Conservation (phyloP, 2,797 vertebrate genomes). For the Pseudochromis fuscus region DNA sequence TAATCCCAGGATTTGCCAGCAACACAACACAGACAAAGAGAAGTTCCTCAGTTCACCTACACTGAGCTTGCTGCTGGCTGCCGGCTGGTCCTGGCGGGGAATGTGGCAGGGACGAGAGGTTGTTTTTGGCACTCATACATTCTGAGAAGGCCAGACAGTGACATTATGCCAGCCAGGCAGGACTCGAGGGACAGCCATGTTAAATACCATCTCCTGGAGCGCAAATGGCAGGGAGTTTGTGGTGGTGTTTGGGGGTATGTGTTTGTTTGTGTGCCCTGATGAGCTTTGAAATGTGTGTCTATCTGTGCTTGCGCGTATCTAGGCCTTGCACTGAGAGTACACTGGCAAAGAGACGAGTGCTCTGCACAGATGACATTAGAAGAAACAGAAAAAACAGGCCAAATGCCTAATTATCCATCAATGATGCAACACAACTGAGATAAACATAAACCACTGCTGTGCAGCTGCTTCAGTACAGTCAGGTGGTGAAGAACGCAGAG, state of each 20-base stretch:
- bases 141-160: slow-evolving; percentile 80
- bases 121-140: slow-evolving; percentile 73
- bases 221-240: slow-evolving; percentile 74
- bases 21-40: slow-evolving; percentile 26
- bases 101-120: slow-evolving; percentile 50
- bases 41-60: slow-evolving; percentile 48
- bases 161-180: slow-evolving; percentile 76
- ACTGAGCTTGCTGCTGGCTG: slow-evolving; percentile 45
- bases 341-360: slow-evolving; percentile 32
- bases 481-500: slow-evolving; percentile 18
- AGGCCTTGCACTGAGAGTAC: slow-evolving; percentile 12
- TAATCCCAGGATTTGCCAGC: slow-evolving; percentile 20
- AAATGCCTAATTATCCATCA: slow-evolving; percentile 71
- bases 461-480: slow-evolving; percentile 14
- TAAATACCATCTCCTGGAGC: slow-evolving; percentile 81
- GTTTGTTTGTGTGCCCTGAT: slow-evolving; percentile 51
- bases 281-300: slow-evolving; percentile 44
- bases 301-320: slow-evolving; percentile 27
- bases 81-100: slow-evolving; percentile 51
- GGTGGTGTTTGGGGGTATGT: slow-evolving; percentile 48
- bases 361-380: slow-evolving; percentile 58
- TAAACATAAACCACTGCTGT: slow-evolving; percentile 40
- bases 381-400: slow-evolving; percentile 43
- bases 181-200: slow-evolving; percentile 65
- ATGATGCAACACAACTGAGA: slow-evolving; percentile 49